Base-by-base conservation (phyloP, 2,113 vertebrate species). In the Labrus mixtus region DNA sequence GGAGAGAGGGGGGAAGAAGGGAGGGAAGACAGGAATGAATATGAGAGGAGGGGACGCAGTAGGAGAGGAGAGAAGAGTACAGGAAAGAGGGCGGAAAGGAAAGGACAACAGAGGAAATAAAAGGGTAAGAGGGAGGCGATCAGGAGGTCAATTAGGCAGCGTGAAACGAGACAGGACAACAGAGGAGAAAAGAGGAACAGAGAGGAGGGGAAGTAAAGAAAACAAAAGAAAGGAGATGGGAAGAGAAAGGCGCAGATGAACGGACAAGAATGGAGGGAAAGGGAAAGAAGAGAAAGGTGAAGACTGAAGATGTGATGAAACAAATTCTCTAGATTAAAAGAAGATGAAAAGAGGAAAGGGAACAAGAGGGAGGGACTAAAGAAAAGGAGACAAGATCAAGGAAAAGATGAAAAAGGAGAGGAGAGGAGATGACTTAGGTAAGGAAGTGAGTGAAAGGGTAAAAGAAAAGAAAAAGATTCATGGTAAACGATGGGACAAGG, bases 1-100 rank as follows among this genome's bases (percentile, higher is more conserved):
- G 89, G 88, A 84, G 58, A 23, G 62, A 75, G 75, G 67, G 68
- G 73, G n/a, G n/a, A n/a, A n/a, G n/a, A n/a, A n/a, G n/a, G n/a
- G n/a, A n/a, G n/a, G n/a, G 69, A 64, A 64, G 70, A 79, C 76
- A 51, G 48, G 77, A 43, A 7, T 37, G 29, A 11, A 62, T 15
- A 29, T 23, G 17, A 59, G 36, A 48, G 4, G 10, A 33, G 0
- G 16, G 23, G 50, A 10, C 0, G 25, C 25, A 25, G 25, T 25
- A 25, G 25, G 25, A 1, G 0, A 8, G n/a, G 15, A 15, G 9
- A 37, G 48, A 15, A 55, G 15, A 36, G 58, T 10, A 39, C 15
- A 22, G 53, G 17, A 66, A 6, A 25, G 29, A 33, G 29, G 29
- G 29, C 29, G 29, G 29, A 33, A 33, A 33, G 29, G 6, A 4